A percentile compares a stretch with the other conserved stretches of the same genome.
These are phyloP conservation scores for Linnaemya tessellans DNA, from an alignment of 2,888 invertebrate species.

Conservation along the genomic window DNA sequence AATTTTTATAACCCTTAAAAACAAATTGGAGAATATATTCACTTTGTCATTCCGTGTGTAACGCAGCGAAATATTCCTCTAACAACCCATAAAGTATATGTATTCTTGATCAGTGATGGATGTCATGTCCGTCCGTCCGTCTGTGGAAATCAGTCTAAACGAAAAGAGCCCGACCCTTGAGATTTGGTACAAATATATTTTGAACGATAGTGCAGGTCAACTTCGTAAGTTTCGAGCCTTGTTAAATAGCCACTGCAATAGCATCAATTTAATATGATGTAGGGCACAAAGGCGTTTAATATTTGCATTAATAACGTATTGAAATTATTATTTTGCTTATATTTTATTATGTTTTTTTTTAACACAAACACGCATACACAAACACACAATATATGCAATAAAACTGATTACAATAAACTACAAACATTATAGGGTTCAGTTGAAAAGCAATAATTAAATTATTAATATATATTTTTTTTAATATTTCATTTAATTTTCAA, in stretches of 20 bases:
- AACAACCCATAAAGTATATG: no score
- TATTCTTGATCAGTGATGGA: no score
- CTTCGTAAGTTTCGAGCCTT: no score
- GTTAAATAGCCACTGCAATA: neutral
- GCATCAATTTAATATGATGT: neutral
- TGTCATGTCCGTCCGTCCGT: no score
- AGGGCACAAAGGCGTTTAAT: neutral
- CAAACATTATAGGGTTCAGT: neutral
- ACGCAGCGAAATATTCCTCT: no score
- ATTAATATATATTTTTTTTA: neutral
- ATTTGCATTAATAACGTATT: constrained; percentile 33
- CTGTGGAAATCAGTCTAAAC: no score
- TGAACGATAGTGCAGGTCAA: no score
- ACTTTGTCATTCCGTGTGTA: no score
- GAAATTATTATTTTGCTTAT: constrained; percentile 6
- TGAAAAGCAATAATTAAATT: neutral
- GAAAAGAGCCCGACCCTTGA: no score
- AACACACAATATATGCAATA: neutral
- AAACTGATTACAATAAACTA: neutral
- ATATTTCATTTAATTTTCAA: neutral
- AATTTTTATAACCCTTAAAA: no score
- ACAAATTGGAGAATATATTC: no score
- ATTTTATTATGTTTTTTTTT: neutral
- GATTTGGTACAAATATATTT: no score
- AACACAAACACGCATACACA: neutral